A percentile compares a stretch with the other conserved stretches of the same genome.
Evolutionary conservation across 1,140 invertebrate genomes (phyloP).

Genomic region (Armadillidium nasatum): DNA sequence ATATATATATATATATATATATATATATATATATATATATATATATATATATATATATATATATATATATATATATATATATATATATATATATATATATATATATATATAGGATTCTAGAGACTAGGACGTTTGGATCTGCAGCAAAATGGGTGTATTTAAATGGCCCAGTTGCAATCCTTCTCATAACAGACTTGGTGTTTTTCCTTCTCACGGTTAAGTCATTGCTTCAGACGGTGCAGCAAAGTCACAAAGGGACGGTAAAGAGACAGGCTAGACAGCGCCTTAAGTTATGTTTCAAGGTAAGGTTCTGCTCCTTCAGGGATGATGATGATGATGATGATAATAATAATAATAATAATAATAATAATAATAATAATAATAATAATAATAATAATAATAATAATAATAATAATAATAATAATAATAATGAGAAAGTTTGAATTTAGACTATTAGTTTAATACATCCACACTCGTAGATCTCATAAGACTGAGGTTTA

Average conservation of each 20-base stretch:
- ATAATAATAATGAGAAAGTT: no score
- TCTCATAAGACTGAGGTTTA: no score
- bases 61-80: neutral
- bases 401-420: neutral
- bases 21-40: neutral
- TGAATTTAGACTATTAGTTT: no score
- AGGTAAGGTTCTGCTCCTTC: slow-evolving; percentile 33
- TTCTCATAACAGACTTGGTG: slow-evolving; percentile 40
- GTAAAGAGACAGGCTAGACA: slow-evolving; percentile 39
- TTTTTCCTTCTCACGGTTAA: slow-evolving; percentile 43
- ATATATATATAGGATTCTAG: no score
- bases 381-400: neutral
- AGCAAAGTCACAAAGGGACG: slow-evolving; percentile 43
- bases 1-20: no score
- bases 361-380: neutral
- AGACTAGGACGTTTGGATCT: neutral
- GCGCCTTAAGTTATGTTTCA: slow-evolving; percentile 40
- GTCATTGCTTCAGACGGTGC: slow-evolving; percentile 40
- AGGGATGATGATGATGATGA: neutral
- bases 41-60: neutral
- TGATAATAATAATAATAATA: no score
- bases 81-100: neutral
- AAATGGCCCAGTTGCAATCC: slow-evolving; percentile 40
- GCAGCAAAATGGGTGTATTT: slow-evolving; percentile 44
- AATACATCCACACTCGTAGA: no score